Conservation (phyloP, 2,888 invertebrate species). For the Tolmerus cingulatus region DNA sequence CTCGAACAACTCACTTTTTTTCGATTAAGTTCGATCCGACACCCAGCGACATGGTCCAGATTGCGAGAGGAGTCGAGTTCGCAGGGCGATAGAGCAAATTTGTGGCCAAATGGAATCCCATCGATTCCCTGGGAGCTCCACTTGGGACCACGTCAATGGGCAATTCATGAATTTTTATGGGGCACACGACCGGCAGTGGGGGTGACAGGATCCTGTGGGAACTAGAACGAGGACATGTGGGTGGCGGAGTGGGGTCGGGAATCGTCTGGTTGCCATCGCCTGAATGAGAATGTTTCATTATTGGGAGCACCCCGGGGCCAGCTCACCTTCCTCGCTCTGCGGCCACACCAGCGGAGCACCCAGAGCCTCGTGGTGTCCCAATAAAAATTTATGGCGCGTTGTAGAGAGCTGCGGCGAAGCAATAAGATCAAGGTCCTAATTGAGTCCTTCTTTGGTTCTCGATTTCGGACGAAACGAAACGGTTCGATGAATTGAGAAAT, state of each 20-base stretch:
- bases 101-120: conserved; percentile 8
- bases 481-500: conserved; percentile 7
- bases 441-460: conserved; percentile 7
- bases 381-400: conserved; percentile 29
- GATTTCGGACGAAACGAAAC: not conserved
- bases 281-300: conserved; percentile 33
- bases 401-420: not conserved
- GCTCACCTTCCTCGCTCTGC: conserved; percentile 1
- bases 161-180: conserved; percentile 40
- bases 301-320: not conserved
- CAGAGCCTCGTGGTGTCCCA: conserved; percentile 21
- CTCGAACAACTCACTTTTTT: not conserved
- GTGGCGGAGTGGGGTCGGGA: not conserved
- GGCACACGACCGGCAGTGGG: not conserved
- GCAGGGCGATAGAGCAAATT: conserved; percentile 13
- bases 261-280: not conserved
- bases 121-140: conserved; percentile 15
- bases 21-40: not conserved
- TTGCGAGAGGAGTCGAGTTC: not conserved
- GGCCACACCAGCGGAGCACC: not conserved
- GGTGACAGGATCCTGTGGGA: conserved; percentile 1
- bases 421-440: conserved; percentile 16
- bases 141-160: conserved; percentile 14
- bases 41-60: not conserved
- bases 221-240: not conserved